phyloP scores from a whole-genome alignment of 2,888 invertebrate genomes.

The Lydus trimaculatus region DNA sequence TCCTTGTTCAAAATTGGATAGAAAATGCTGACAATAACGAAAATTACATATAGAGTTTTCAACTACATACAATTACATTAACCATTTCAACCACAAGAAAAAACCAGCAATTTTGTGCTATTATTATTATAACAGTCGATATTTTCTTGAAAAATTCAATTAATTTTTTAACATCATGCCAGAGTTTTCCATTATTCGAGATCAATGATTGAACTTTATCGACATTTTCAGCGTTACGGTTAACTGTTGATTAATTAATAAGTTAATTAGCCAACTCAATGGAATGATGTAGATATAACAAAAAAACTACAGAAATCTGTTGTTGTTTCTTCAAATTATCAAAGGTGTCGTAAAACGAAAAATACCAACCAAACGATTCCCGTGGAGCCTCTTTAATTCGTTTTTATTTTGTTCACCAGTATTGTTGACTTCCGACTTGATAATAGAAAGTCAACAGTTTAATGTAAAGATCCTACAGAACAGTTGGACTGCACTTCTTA shows the following conservation, averaged over 20 bases:
- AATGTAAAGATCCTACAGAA: too few species aligned
- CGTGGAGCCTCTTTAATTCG: too few species aligned
- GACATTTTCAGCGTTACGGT: background rate
- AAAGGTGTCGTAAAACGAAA: background rate
- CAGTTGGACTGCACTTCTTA: background rate
- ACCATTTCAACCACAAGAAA: background rate
- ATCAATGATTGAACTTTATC: background rate
- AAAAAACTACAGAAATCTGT: background rate
- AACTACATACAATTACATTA: background rate
- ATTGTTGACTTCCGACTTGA: too few species aligned
- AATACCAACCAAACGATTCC: background rate
- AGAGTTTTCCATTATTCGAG: background rate
- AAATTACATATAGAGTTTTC: background rate
- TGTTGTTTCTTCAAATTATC: background rate
- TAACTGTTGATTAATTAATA: conserved; percentile 6
- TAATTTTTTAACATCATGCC: background rate
- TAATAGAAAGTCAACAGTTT: too few species aligned
- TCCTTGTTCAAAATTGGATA: background rate
- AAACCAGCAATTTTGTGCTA: background rate
- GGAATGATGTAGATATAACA: too few species aligned
- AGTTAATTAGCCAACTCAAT: background rate
- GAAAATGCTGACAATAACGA: conserved; percentile 8
- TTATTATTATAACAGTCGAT: too few species aligned
- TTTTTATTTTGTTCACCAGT: too few species aligned
- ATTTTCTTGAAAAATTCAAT: background rate